phyloP scores from a whole-genome alignment of 2,888 invertebrate genomes.

The Mechanitis messenoides region DNA sequence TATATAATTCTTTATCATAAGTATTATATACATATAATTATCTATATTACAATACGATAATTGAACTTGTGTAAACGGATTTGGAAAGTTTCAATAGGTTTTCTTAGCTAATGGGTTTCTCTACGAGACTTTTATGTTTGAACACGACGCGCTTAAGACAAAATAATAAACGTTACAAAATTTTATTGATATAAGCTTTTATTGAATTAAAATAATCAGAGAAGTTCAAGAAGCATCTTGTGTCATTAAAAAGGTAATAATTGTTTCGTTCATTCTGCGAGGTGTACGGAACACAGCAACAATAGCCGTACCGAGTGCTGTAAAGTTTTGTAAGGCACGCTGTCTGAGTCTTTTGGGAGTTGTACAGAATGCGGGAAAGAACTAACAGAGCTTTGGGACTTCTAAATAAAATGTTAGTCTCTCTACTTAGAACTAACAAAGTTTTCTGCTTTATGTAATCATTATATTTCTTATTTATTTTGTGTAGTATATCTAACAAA shows the following conservation, averaged over 20 bases:
- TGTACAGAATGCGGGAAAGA: constrained; percentile 32
- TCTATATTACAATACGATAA: not conserved
- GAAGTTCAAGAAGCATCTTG: not conserved
- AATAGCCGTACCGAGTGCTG: constrained; percentile 28
- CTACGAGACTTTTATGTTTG: no score
- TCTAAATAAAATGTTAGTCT: constrained; percentile 32
- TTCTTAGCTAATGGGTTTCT: not conserved
- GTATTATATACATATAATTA: no score
- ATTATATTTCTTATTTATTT: not conserved
- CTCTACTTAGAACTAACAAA: not conserved
- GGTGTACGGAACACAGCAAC: constrained; percentile 24
- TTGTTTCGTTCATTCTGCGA: constrained; percentile 8
- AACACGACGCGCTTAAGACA: no score
- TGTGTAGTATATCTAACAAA: no score
- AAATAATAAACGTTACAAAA: not conserved
- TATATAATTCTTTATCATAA: no score
- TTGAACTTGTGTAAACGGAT: not conserved
- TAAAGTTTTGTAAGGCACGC: constrained; percentile 30
- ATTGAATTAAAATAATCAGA: not conserved
- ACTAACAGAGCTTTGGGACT: constrained; percentile 29
- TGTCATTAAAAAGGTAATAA: constrained; percentile 5
- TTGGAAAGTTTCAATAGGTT: not conserved
- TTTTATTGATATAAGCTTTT: not conserved
- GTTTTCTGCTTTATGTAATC: not conserved
- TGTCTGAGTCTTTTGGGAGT: constrained; percentile 28